Percentiles rank a stretch among this genome's conserved stretches.
Evolutionary conservation across 2,113 vertebrate species (phyloP).

Genomic region (Microtus richardsoni): DNA sequence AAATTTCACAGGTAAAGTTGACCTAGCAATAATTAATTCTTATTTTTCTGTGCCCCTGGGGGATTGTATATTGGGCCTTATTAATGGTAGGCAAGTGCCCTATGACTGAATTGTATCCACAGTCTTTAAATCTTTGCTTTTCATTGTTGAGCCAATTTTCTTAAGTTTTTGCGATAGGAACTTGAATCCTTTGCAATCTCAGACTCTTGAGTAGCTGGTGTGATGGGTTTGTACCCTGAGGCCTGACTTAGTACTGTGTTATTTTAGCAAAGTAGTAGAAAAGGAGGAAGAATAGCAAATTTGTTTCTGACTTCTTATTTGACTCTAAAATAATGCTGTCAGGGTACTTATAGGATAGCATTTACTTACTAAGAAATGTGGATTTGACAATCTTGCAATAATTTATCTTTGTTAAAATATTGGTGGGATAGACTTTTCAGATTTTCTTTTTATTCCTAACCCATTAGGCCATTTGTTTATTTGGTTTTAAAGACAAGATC

Average conservation of each 20-base stretch:
- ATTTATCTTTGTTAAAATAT: constrained; percentile 10
- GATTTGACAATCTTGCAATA: constrained; percentile 4
- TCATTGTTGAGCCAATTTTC: neutral
- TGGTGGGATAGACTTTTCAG: neutral
- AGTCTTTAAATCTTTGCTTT: neutral
- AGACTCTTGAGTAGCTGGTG: neutral
- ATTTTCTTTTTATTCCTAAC: neutral
- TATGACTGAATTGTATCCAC: neutral
- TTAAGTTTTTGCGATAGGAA: neutral
- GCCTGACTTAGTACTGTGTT: neutral
- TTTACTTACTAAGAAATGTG: neutral
- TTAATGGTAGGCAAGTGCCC: neutral
- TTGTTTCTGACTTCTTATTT: constrained; percentile 32
- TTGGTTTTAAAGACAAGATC: no score
- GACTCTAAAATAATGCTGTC: neutral
- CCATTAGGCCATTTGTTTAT: neutral
- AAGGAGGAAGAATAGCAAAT: neutral
- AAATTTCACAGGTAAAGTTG: constrained; percentile 17
- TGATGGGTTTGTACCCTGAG: neutral
- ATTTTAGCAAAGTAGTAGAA: neutral
- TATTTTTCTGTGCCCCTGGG: neutral
- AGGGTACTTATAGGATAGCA: neutral
- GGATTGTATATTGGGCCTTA: neutral
- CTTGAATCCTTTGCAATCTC: neutral
- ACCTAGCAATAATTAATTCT: neutral